Evolutionary conservation across 2,113 vertebrate species (phyloP).

Genomic region (Eulacestoma nigropectus): DNA sequence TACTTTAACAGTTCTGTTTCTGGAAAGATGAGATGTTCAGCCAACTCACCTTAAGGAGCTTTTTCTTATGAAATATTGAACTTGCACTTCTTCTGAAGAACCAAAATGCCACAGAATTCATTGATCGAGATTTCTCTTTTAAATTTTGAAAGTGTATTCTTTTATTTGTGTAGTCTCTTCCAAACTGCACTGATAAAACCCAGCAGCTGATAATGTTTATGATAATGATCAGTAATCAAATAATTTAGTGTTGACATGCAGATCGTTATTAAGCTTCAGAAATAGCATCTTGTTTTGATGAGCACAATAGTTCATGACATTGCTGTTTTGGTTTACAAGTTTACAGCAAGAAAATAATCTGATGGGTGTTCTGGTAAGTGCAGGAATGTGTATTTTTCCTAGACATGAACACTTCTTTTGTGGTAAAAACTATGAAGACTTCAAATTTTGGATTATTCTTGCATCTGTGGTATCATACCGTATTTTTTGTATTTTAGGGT

Average conservation of each 20-base stretch:
- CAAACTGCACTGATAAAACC: neutral
- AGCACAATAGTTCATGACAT: neutral
- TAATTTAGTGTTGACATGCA: constrained; percentile 25
- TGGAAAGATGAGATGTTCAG: neutral
- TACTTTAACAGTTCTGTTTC: neutral
- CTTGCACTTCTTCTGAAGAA: neutral
- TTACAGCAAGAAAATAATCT: neutral
- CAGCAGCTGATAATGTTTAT: neutral
- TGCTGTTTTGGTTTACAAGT: neutral
- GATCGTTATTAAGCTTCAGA: neutral
- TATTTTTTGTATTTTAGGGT: neutral
- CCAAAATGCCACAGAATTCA: neutral
- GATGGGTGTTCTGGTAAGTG: neutral
- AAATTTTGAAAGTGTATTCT: neutral
- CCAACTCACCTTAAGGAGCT: neutral
- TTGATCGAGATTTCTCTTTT: neutral
- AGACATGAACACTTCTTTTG: neutral
- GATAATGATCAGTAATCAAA: neutral
- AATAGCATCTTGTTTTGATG: neutral
- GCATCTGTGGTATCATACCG: neutral
- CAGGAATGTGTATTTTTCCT: neutral
- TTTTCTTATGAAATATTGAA: neutral
- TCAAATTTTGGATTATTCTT: neutral
- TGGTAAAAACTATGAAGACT: neutral
- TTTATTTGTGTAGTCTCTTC: neutral